Base-by-base conservation (phyloP, 2,888 invertebrate genomes). In the Gryllus longicercus region DNA sequence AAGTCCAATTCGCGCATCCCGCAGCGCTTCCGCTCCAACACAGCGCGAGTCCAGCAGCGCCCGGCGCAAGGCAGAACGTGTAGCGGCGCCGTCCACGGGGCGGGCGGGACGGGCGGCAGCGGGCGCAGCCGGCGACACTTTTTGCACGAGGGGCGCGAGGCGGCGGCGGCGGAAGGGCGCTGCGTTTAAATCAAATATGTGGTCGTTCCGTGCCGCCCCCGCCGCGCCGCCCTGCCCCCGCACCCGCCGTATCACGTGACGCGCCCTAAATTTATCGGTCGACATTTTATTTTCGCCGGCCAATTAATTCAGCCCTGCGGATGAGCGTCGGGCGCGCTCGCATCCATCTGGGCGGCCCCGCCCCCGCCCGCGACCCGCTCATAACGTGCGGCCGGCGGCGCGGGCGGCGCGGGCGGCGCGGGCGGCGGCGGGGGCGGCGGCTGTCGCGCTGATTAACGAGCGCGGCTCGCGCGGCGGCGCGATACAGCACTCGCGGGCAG, bases 221-320 rank as follows among this genome's bases (percentile, higher is more conserved):
- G 16, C 63, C 16, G 16, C 63, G 16, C 63, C 63, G 63, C 14
- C 63, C 50, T 11, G 51, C n/a, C 49, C 63, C 21, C 51, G 50
- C 81, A 21, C 76, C 77, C 81, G 63, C 79, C 79, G 77, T 79
- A 81, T 79, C 77, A 77, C 79, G 77, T 79, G 81, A 79, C 79
- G 51, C 75, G 77, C 78, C 63, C 63, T 80, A 23, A 81, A 81
- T 81, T 81, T 81, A 81, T 81, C 74, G 76, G 74, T 74, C 79
- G 81, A 79, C 81, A 81, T 81, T 81, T 81, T 81, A 81, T 81
- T 81, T 80, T 81, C 79, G 77, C 79, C 76, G 75, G 81, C 79
- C 81, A 81, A 81, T 81, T 81, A 81, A 81, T 81, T 81, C 79
- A 81, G 79, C 79, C 80, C 78, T 77, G 74, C 74, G 81, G 50